Base-by-base conservation (phyloP, 2,888 invertebrate species). In the Coelinius sp. region DNA sequence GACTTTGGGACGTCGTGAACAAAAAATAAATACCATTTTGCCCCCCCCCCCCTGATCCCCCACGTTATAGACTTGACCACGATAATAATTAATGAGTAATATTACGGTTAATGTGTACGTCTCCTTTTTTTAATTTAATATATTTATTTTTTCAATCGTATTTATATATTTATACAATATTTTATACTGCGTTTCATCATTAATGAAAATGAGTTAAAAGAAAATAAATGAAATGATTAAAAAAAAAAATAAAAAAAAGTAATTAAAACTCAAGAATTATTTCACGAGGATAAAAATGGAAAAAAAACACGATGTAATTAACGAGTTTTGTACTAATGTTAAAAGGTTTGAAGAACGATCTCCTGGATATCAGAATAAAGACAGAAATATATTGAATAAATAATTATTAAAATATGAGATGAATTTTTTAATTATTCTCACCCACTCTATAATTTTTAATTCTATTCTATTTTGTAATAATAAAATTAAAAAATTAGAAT, bases 161-260 rank as follows among this genome's bases (percentile, higher is more conserved):
- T 86, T 86, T 86, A 86, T 86, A 86, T 86, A 86, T 86, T 86
- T 86, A 86, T 86, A 86, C 84, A 83, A 85, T 85, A 86, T 86
- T 86, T 86, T 86, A 86, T 86, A 86, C 84, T 83, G 83, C 83
- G 85, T 84, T 86, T 76, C 68, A 84, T 83, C 83, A 82, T 80
- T 70, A 70, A 73, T 76, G 75, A 75, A 77, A 79, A 77, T 73
- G 68, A 67, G 44, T 46, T 46, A 56, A 17, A n/a, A 59, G 44
- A 53, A 41, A 75, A 73, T n/a, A n/a, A n/a, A n/a, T n/a, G n/a
- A n/a, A n/a, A n/a, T n/a, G n/a, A 68, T 35, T 59, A 73, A 77
- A 77, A 49, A 70, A 69, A 63, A 73, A 49, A 31, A 64, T 52
- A 65, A 25, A 68, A 22, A 68, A 22, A 49, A 25, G 20, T 14